Evolutionary conservation across 1,140 invertebrate species (phyloP), one percentile per base, ranked within the genome.

Genomic region (Drosophila nigromelanica): DNA sequence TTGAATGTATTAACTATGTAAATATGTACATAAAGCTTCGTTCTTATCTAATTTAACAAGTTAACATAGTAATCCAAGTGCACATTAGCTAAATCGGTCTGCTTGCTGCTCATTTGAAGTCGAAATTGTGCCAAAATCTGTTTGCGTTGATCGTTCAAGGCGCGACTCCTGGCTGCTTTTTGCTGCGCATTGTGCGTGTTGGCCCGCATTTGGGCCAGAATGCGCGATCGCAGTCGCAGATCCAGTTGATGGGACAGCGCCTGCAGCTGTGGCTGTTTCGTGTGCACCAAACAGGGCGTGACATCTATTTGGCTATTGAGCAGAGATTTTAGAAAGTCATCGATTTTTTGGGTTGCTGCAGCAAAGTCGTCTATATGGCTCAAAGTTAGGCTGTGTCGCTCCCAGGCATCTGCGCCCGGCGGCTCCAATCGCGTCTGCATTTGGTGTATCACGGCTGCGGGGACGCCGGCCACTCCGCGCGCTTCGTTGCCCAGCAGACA

Each of bases 361-460:
- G 56, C 18, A 1, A 39, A 18, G 15, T 70, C 37, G 15, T 70
- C 37, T 4, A 33, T 5, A 1, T 40, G 24, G 5, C 7, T 14
- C 0, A 91, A 15, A 18, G 33, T 59, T 0, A 85, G 45, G 14
- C 66, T 89, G 21, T 73, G 58, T 12, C 40, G 1, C 12, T 90
- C 80, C 83, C 86, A 91, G 7, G 35, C n/a, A 5, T 76, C 42
- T 0, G 21, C 37, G 11, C 24, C 30, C 0, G 77, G 90, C 8
- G 30, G 1, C 62, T 91, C 87, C 12, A 91, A 47, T 1, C 72
- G 64, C 0, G 43, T 11, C 12, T 61, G 37, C 90, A 91, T 91
- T 59, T 70, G 55, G 8, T 47, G 21, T 8, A 91, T 42, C 5
- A 85, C 54, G 5, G 52, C 1, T 0, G 58, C 15, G 0, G 86